phyloP scores from a whole-genome alignment of 2,113 vertebrate genomes.

The Oncorhynchus mykiss region DNA sequence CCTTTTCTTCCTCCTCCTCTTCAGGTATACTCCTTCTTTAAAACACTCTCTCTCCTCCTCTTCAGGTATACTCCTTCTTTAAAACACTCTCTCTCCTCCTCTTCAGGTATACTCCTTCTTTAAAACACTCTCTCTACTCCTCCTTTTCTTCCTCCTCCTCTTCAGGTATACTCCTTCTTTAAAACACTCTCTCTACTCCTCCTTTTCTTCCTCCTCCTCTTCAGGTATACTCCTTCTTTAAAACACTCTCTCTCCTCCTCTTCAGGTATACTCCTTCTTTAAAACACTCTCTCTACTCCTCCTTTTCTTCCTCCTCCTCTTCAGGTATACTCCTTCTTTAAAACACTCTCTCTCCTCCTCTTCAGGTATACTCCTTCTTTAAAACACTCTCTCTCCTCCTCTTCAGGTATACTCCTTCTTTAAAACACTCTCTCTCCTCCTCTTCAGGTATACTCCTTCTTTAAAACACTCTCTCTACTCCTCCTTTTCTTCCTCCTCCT shows the following conservation, averaged over 20 bases:
- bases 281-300: too few species aligned
- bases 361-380: slow-evolving; percentile 58
- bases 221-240: too few species aligned
- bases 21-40: slow-evolving; percentile 59
- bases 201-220: too few species aligned
- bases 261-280: too few species aligned
- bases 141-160: too few species aligned
- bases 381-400: neutral
- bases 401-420: slow-evolving; percentile 58
- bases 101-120: neutral
- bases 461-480: slow-evolving; percentile 14
- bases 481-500: slow-evolving; percentile 3
- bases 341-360: too few species aligned
- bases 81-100: neutral
- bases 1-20: neutral
- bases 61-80: slow-evolving; percentile 59
- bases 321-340: too few species aligned
- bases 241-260: too few species aligned
- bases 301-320: too few species aligned
- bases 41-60: neutral
- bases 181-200: too few species aligned
- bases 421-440: neutral
- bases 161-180: too few species aligned
- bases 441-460: slow-evolving; percentile 57
- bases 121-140: too few species aligned